Conservation (phyloP, 2,797 vertebrate genomes). For the Cynopterus sphinx region DNA sequence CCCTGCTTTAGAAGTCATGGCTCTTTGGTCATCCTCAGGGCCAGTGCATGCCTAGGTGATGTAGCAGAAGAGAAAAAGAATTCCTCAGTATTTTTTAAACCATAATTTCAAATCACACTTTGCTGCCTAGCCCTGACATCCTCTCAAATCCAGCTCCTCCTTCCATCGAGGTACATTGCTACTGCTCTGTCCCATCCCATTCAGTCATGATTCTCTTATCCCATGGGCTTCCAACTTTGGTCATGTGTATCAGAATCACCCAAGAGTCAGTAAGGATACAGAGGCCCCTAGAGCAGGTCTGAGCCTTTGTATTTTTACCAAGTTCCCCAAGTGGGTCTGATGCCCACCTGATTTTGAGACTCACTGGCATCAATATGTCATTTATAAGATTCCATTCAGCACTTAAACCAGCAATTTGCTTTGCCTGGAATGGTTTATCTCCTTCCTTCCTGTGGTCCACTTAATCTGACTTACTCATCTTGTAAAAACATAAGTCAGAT, state of each 20-base stretch:
- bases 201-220: background rate
- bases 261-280: background rate
- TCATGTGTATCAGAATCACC: background rate
- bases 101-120: background rate
- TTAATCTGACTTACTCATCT: background rate
- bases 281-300: background rate
- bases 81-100: background rate
- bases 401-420: background rate
- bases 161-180: background rate
- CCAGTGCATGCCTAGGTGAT: background rate
- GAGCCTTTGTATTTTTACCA: background rate
- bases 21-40: background rate
- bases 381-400: background rate
- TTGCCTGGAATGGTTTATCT: background rate
- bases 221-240: background rate
- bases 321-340: background rate
- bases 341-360: background rate
- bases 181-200: background rate
- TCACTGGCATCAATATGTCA: background rate
- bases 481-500: background rate
- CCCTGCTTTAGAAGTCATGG: background rate
- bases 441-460: background rate
- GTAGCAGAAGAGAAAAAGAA: background rate
- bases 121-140: background rate
- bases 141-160: background rate